These are phyloP conservation scores for Chelonus insularis DNA, from an alignment of 1,140 invertebrate species.

Conservation along the genomic window DNA sequence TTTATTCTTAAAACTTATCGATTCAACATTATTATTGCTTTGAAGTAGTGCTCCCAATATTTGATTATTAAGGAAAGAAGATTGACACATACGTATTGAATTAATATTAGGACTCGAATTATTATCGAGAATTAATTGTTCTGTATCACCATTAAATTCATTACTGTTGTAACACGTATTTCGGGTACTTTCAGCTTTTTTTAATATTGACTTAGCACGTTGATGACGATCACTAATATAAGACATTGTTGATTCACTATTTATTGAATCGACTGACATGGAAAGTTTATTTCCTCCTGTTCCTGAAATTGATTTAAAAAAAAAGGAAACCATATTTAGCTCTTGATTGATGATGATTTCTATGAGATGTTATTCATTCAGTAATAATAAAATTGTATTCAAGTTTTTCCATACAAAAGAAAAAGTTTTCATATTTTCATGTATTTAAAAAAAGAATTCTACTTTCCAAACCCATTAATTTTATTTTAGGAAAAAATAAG, in stretches of 20 bases:
- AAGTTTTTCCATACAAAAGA: too few species aligned
- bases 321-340: not conserved
- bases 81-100: slow-evolving; percentile 53
- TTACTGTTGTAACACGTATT: slow-evolving; percentile 52
- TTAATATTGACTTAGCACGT: slow-evolving; percentile 75
- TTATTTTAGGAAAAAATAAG: too few species aligned
- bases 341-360: too few species aligned
- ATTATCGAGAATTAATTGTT: slow-evolving; percentile 73
- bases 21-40: slow-evolving; percentile 52
- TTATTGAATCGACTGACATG: slow-evolving; percentile 72
- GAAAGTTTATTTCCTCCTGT: slow-evolving; percentile 69
- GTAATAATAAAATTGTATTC: too few species aligned
- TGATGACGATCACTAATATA: slow-evolving; percentile 61
- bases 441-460: too few species aligned
- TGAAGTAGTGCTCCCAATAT: slow-evolving; percentile 54
- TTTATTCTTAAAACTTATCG: slow-evolving; percentile 11
- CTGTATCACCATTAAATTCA: slow-evolving; percentile 68
- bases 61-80: slow-evolving; percentile 52
- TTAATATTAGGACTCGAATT: slow-evolving; percentile 58
- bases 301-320: slow-evolving; percentile 56
- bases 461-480: too few species aligned
- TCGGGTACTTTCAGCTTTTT: slow-evolving; percentile 68
- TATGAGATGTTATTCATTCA: too few species aligned
- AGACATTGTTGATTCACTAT: slow-evolving; percentile 62
- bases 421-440: too few species aligned